These are phyloP conservation scores for Acrocephalus arundinaceus DNA, from an alignment of 2,113 vertebrate genomes.

Conservation along the genomic window DNA sequence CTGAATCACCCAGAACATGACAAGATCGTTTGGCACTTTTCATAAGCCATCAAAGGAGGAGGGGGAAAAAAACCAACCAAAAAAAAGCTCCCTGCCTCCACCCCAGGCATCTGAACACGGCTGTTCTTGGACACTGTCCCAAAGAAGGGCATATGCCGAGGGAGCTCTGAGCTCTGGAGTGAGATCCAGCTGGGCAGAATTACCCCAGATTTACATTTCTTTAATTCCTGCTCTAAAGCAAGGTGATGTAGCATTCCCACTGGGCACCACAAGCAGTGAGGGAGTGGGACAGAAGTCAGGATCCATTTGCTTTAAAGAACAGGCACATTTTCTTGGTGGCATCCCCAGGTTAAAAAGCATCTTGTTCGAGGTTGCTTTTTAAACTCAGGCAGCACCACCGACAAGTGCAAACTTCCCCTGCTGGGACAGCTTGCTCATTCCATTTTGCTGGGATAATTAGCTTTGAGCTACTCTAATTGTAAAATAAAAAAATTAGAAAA, in stretches of 20 bases:
- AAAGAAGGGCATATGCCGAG: constrained; percentile 18
- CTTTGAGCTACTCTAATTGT: constrained; percentile 15
- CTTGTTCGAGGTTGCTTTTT: constrained; percentile 6
- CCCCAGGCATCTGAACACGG: neutral
- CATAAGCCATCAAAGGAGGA: neutral
- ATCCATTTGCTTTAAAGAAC: constrained; percentile 12
- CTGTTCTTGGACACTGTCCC: constrained; percentile 36
- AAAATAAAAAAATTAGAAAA: neutral
- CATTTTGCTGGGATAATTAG: constrained; percentile 48
- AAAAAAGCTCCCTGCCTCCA: neutral
- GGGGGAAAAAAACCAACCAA: neutral
- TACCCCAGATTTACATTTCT: constrained; percentile 36
- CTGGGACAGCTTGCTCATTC: constrained; percentile 12
- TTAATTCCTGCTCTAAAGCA: constrained; percentile 44
- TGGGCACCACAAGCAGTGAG: neutral
- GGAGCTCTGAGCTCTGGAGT: constrained; percentile 6
- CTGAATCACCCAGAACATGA: neutral
- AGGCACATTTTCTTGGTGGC: neutral
- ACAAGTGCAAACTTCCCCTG: neutral
- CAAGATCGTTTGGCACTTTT: constrained; percentile 38
- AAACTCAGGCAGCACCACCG: neutral
- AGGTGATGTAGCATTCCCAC: constrained; percentile 27
- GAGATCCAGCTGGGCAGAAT: neutral
- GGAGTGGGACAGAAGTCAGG: neutral
- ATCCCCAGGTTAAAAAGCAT: constrained; percentile 9